Conservation (phyloP, 2,888 invertebrate species). For the Amaurobius ferox region DNA sequence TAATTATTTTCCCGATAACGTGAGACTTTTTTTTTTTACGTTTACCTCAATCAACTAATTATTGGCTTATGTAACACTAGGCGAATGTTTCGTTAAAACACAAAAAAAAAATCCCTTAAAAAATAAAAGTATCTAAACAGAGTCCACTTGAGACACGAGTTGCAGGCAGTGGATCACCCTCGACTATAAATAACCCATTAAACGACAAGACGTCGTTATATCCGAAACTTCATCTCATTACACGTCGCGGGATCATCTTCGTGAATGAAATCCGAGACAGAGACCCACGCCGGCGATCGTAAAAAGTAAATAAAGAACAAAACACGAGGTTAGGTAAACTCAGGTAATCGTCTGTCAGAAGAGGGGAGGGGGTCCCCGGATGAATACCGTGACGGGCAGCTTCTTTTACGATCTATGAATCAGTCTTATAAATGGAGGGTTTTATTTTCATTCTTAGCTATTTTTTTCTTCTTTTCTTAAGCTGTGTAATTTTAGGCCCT, state of each 20-base stretch:
- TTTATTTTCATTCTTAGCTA: neutral
- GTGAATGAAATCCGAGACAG: conserved; percentile 7
- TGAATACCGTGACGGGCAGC: conserved; percentile 20
- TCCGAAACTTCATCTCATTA: no score
- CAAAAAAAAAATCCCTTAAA: no score
- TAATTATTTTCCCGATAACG: no score
- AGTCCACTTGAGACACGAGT: neutral
- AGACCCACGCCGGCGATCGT: neutral
- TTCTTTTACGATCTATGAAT: conserved; percentile 58
- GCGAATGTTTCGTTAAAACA: no score
- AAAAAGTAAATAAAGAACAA: conserved; percentile 10
- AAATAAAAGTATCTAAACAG: no score
- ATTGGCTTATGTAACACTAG: no score
- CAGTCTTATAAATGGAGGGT: conserved; percentile 65
- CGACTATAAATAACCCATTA: no score
- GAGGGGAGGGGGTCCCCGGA: neutral
- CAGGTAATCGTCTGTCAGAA: conserved; percentile 1
- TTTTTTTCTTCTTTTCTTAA: conserved; percentile 29
- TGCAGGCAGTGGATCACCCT: no score
- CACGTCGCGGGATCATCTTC: neutral
- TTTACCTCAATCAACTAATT: no score
- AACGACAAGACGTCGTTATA: no score
- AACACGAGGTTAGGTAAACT: conserved; percentile 7
- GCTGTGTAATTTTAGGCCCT: conserved; percentile 57
- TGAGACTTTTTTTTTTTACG: no score